phyloP scores from a whole-genome alignment of 2,888 invertebrate genomes.

The Drosophila pseudotalamancana region DNA sequence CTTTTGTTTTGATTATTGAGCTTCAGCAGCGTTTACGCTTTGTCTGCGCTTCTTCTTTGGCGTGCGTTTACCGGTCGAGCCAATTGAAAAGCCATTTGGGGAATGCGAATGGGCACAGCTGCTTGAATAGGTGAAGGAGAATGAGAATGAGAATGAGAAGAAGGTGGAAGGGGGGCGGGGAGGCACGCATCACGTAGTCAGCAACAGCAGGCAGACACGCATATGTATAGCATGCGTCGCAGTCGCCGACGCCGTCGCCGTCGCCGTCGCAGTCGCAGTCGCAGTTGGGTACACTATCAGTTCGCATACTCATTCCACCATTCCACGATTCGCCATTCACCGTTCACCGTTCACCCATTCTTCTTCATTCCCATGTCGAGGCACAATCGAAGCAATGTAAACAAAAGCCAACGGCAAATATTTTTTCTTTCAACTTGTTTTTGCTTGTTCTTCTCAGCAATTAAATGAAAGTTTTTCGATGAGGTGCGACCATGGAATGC shows the following conservation, averaged over 20 bases:
- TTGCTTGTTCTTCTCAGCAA: constrained; percentile 63
- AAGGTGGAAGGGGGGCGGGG: constrained; percentile 1
- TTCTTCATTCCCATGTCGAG: constrained; percentile 49
- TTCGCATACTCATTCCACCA: constrained; percentile 39
- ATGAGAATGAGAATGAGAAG: no score
- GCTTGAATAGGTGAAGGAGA: no score
- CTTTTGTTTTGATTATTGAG: constrained; percentile 73
- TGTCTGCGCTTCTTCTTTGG: constrained; percentile 50
- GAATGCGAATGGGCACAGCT: constrained; percentile 24
- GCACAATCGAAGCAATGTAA: constrained; percentile 75
- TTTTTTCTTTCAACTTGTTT: constrained; percentile 50
- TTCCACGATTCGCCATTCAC: constrained; percentile 25
- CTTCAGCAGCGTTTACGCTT: constrained; percentile 67
- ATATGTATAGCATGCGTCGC: constrained; percentile 65
- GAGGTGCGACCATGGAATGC: constrained; percentile 50
- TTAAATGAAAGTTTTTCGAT: constrained; percentile 77
- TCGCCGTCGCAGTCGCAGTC: constrained; percentile 1
- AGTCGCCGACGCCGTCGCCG: constrained; percentile 10
- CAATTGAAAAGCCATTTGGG: constrained; percentile 76
- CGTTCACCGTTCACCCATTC: constrained; percentile 43
- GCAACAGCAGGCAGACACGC: constrained; percentile 61
- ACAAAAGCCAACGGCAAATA: constrained; percentile 70
- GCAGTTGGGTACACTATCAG: constrained; percentile 37
- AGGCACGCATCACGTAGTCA: constrained; percentile 58
- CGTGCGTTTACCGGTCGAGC: constrained; percentile 64